Base-by-base conservation (phyloP, 1,140 invertebrate genomes). In the Aphelenchoides avenae region DNA sequence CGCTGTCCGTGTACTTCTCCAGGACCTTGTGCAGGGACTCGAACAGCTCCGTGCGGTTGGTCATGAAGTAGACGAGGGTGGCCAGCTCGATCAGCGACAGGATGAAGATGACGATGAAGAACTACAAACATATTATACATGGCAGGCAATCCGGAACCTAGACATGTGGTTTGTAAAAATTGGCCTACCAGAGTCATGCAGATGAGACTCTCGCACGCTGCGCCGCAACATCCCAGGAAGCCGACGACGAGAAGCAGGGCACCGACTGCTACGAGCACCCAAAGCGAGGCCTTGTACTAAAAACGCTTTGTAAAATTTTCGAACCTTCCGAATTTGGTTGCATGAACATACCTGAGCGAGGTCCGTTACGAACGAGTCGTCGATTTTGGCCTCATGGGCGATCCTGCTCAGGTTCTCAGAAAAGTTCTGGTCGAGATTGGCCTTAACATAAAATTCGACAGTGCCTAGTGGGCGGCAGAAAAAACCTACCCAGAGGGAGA, bases 211-310 rank as follows among this genome's bases (percentile, higher is more conserved):
- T 75, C 70, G 44, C 71, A 77, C 5, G 56, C 64, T 5, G 73
- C 72, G 18, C 73, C 73, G 52, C 73, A 75, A 44, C 73, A 75
- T 46, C 73, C 71, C n/a, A 75, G 57, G 52, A 75, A 75, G 37
- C 73, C 73, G 24, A 75, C 69, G 26, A 75, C 22, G 24, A 77
- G 57, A 9, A 75, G 51, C 9, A 75, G 46, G 29, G 65, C 74
- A 30, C 71, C 74, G 22, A 77, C 65, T 6, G 55, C 73, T 30
- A 66, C 66, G 5, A 75, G 29, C n/a, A 60, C 43, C 57, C 72
- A 75, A 27, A 75, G 57, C 20, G 71, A 71, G 1, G 72, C 73
- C 72, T 75, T 58, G 36, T 75, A 75, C 71, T 73, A 47, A 49
- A 76, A 71, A 43, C n/a, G n/a, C n/a, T n/a, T 9, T 11, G n/a